Base-by-base conservation (phyloP, 2,797 vertebrate species). In the Netta rufina region DNA sequence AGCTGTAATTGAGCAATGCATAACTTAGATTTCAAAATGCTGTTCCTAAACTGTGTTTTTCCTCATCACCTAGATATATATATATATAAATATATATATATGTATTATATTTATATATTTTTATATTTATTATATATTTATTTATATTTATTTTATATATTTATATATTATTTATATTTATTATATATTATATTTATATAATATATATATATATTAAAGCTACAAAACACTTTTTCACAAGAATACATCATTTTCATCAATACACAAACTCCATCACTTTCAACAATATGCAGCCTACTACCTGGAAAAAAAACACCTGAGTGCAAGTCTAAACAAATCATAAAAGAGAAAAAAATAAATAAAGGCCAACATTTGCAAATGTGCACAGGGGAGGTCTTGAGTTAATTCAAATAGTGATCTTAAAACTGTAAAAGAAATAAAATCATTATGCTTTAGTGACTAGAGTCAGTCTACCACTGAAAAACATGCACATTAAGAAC, bases 321-420 rank as follows among this genome's bases (percentile, higher is more conserved):
- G 13, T 45, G 11, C n/a, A 78, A 90, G 84, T 51, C 57, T 73
- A 91, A 74, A 51, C n/a, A 62, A 51, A 76, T 58, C 3, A 28
- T 62, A 87, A 89, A 41, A 73, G 27, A 64, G 53, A 82, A 90
- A 62, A 2, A 92, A 77, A 87, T 88, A 94, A 78, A 62, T 87
- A 82, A 8, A 13, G n/a, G 30, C 36, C 39, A 82, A 88, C 61
- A 77, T 19, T 65, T 93, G 45, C 22, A 62, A 82, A 83, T 1
- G 38, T 43, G 41, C 41, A 87, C n/a, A 91, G 27, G 47, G 27
- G 9, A 49, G 45, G 32, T 43, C 62, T 76, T 83, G 56, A 67
- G 72, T 88, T 60, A 53, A 13, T 79, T 89, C 66, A 86, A 54
- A 28, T 5, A 80, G 5, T 33, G 64, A 84, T 41, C 60, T 72